Base-by-base conservation (phyloP, 2,797 vertebrate species). In the Cyclopterus lumpus region DNA sequence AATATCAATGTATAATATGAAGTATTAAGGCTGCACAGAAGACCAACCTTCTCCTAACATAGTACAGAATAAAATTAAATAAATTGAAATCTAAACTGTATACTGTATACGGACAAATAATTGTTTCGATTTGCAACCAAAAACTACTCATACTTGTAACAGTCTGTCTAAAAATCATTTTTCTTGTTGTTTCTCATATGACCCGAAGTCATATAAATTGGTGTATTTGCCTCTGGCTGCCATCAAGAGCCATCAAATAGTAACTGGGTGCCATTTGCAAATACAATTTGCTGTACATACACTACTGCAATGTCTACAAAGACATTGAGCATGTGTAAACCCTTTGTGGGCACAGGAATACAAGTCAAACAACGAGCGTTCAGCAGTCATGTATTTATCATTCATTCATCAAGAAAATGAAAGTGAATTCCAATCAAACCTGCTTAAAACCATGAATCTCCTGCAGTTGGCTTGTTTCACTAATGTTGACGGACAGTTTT, bases 401-500 rank as follows among this genome's bases (percentile, higher is more conserved):
- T 40, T 40, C 12, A 40, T 40, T 40, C 38, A 15, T 40, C 38
- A 40, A 67, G 9, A n/a, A 0, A 38, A 44, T 28, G 28, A 61
- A 48, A 44, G 22, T 53, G 44, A 67, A 28, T 59, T 30, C 12
- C n/a, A 57, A 34, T 58, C n/a, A 63, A 40, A 6, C 8, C 8
- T 20, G 40, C 16, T 26, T 65, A 8, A 77, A 76, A 53, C 65
- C 36, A 53, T 4, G 9, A 22, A 71, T 67, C 62, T 36, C 3
- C 3, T 46, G 26, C n/a, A 71, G 54, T 6, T 6, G 5, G 28
- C 54, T 53, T 51, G 7, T 44, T 34, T 66, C 44, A 53, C 4
- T 24, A 32, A 26, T 22, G 46, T 34, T 51, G 20, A 60, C 16
- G 15, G n/a, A 46, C 42, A 48, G 11, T 20, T 63, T 62, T 69